phyloP scores from a whole-genome alignment of 2,888 invertebrate species.

The Hofmannophila pseudospretella region DNA sequence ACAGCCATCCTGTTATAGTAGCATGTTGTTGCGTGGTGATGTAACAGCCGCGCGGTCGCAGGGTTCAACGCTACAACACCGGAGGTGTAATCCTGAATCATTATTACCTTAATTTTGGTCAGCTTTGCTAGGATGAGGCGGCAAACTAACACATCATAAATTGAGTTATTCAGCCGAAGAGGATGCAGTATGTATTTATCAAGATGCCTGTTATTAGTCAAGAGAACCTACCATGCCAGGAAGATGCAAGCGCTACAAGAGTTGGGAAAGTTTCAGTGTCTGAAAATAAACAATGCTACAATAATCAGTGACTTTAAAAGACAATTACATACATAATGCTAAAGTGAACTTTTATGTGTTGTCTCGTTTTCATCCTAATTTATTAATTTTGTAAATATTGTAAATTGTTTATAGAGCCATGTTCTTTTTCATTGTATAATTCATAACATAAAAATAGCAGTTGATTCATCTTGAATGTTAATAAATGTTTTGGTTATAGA shows the following conservation, averaged over 20 bases:
- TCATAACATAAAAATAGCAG: no score
- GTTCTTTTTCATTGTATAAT: conserved; percentile 4
- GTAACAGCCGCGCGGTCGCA: conserved; percentile 45
- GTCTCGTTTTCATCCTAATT: conserved; percentile 20
- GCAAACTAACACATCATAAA: conserved; percentile 34
- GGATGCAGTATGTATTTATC: conserved; percentile 11
- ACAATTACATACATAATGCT: conserved; percentile 23
- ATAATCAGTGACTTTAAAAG: conserved; percentile 24
- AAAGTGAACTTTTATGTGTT: conserved; percentile 27
- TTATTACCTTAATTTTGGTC: conserved; percentile 58
- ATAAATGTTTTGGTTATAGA: not conserved
- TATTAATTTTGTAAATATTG: conserved; percentile 31
- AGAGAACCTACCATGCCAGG: conserved; percentile 5
- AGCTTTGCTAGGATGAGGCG: conserved; percentile 57
- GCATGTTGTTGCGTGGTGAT: conserved; percentile 62
- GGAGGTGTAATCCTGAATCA: conserved; percentile 23
- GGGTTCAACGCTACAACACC: conserved; percentile 30
- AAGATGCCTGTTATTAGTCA: conserved; percentile 8
- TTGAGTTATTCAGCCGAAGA: conserved; percentile 41
- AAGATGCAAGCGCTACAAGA: conserved; percentile 18
- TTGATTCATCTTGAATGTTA: no score
- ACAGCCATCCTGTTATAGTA: conserved; percentile 55
- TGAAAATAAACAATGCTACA: conserved; percentile 22
- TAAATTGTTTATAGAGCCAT: conserved; percentile 15
- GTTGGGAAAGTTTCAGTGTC: conserved; percentile 22